Conservation (phyloP, 2,113 vertebrate genomes). For the Brevimyrus niger region DNA sequence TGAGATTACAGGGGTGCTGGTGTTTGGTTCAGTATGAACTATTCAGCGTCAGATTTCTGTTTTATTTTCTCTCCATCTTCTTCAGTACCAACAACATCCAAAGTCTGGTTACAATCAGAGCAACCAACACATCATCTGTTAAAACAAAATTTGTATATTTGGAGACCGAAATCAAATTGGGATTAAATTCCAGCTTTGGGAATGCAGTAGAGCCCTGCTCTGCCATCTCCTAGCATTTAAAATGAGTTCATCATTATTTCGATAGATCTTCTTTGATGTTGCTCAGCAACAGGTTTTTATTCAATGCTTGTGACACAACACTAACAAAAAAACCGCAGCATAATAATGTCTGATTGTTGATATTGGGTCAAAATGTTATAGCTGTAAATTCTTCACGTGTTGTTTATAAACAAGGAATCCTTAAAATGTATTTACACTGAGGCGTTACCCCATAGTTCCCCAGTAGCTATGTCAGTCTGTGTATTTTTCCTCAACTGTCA, state of each 20-base stretch:
- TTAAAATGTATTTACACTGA: not conserved
- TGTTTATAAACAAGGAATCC: not conserved
- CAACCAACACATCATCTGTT: constrained; percentile 21
- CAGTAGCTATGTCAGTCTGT: not conserved
- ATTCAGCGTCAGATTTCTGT: too few relatives aligned
- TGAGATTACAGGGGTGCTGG: not conserved
- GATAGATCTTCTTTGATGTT: not conserved
- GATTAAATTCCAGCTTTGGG: not conserved
- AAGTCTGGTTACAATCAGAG: constrained; percentile 38
- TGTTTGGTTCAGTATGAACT: not conserved
- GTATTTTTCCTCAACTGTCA: not conserved
- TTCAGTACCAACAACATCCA: constrained; percentile 32
- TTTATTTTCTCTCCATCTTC: too few relatives aligned
- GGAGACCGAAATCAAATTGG: not conserved
- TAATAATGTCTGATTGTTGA: not conserved
- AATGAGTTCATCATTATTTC: not conserved
- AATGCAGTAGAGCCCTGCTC: not conserved
- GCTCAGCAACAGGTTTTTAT: not conserved
- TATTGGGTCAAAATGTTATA: not conserved
- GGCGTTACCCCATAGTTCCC: not conserved
- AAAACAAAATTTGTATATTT: constrained; percentile 25
- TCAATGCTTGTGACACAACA: not conserved
- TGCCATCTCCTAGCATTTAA: not conserved
- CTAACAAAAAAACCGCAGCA: not conserved
- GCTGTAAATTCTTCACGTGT: not conserved